These are phyloP conservation scores for Pyrocoelia pectoralis DNA, from an alignment of 2,888 invertebrate species.

Conservation along the genomic window DNA sequence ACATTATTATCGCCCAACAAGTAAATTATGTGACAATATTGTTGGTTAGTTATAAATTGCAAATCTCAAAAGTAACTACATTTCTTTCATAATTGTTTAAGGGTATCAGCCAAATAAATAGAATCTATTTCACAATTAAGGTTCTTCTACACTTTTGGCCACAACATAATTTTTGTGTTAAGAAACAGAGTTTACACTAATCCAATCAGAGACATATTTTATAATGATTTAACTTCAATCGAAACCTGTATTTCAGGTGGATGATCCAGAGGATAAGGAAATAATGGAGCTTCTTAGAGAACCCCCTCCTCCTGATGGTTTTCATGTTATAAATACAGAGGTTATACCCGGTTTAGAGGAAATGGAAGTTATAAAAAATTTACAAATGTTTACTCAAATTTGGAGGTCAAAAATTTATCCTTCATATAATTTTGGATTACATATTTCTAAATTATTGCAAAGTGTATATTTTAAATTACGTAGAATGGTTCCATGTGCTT, in stretches of 20 bases:
- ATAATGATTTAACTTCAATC: not conserved
- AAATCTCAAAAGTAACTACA: no score
- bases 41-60: no score
- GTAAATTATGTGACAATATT: no score
- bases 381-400: conserved; percentile 88
- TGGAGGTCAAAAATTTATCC: conserved; percentile 71
- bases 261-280: conserved; percentile 84
- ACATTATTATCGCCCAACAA: no score
- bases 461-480: conserved; percentile 90
- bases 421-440: conserved; percentile 59
- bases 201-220: no score
- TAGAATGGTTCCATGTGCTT: conserved; percentile 85
- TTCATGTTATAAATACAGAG: conserved; percentile 82
- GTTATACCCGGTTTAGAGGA: conserved; percentile 75
- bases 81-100: no score
- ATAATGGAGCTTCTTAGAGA: conserved; percentile 78
- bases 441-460: conserved; percentile 69
- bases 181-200: no score
- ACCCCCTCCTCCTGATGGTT: conserved; percentile 76
- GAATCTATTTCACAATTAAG: no score
- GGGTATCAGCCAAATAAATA: no score
- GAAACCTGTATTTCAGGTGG: conserved; percentile 64
- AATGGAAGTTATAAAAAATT: conserved; percentile 71
- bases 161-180: no score
- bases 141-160: no score